Base-by-base conservation (phyloP, 2,797 vertebrate species). In the Micromesistius poutassou region DNA sequence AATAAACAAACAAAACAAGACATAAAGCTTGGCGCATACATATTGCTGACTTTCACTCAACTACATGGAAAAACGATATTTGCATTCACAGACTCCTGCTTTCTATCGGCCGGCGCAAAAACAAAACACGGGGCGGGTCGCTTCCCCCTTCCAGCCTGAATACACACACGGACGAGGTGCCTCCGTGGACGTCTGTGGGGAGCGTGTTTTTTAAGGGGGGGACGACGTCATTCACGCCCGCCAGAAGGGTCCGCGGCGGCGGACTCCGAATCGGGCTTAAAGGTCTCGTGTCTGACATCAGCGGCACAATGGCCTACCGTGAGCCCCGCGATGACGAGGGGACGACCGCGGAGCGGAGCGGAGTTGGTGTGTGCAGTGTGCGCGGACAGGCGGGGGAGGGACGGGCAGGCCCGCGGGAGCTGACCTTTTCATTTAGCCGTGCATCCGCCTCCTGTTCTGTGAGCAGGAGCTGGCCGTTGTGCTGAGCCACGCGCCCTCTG, bases 381-480 rank as follows among this genome's bases (percentile, higher is more conserved):
- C 78, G 79, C 66, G 83, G 77, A 68, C 16, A 16, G 68, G 28
- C 28, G 75, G 78, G 81, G 75, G 81, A 87, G 89, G 84, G 89
- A 84, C 85, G 87, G 87, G 80, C 85, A 25, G 85, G 77, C 87
- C 81, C 85, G 12, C 1, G 74, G 86, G 91, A 91, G 85, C 83
- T 88, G 91, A 92, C 90, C 91, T 86, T 89, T 87, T 89, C 88
- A 76, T 90, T 89, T 85, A 89, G 85, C 74, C 78, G 71, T 12
- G 25, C 62, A 1, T n/a, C 62, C 62, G 79, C 81, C 88, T 86
- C 83, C 79, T 87, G 84, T 80, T 25, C 62, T 12, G 62, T 28
- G 25, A 28, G 83, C 86, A 91, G 85, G 88, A 90, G 89, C 90
- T 88, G 86, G 87, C 83, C 80, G 80, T 80, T 88, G 79, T 90